phyloP scores from a whole-genome alignment of 2,113 vertebrate genomes.

The Leptocoma aspasia region DNA sequence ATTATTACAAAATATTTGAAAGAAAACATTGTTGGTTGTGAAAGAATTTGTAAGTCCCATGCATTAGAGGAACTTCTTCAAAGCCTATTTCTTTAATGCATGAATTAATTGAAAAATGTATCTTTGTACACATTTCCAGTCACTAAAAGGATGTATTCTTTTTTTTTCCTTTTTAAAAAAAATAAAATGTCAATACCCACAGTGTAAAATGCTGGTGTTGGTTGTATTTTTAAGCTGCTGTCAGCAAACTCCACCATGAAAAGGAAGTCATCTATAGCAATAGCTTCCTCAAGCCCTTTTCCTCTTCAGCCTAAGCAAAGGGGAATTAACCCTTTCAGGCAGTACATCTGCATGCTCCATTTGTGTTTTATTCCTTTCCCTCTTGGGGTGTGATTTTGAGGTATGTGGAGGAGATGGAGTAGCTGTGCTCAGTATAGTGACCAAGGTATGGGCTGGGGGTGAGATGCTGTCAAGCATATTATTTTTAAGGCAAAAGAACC shows the following conservation, averaged over 20 bases:
- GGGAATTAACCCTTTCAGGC: not conserved
- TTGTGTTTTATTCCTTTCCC: not conserved
- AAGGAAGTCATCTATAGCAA: not conserved
- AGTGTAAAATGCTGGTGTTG: not conserved
- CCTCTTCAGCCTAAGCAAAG: not conserved
- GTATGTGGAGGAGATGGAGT: not conserved
- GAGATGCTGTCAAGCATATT: not conserved
- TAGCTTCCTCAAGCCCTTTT: not conserved
- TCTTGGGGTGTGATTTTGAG: not conserved
- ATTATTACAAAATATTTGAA: not conserved
- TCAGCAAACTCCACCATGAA: not conserved
- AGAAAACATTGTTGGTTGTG: not conserved
- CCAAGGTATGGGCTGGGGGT: not conserved
- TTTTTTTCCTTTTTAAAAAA: not conserved
- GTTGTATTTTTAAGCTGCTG: not conserved
- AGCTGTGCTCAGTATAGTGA: not conserved
- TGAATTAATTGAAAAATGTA: not conserved
- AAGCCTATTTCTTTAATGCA: not conserved
- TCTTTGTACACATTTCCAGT: constrained; percentile 11
- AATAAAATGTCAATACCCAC: not conserved
- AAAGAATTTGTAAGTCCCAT: not conserved
- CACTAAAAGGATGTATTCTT: not conserved
- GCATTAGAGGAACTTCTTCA: not conserved
- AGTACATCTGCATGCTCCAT: not conserved
- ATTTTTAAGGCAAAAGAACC: not conserved